Evolutionary conservation across 1,140 invertebrate species (phyloP).

Genomic region (Sitodiplosis mosellana): DNA sequence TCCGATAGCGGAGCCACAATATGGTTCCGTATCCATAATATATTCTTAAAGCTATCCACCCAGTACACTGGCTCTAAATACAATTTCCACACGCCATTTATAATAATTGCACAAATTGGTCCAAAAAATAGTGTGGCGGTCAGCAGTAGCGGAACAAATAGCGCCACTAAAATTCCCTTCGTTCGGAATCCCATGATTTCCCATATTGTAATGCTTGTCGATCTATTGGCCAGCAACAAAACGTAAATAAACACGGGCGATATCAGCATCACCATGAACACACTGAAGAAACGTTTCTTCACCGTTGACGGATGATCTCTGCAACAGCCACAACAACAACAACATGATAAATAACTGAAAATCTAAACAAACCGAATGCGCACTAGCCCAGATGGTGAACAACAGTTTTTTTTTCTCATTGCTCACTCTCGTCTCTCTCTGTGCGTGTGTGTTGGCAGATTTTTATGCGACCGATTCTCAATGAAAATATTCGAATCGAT

Average conservation of each 20-base stretch:
- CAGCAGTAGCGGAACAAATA: conserved; percentile 53
- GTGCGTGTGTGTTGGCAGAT: not conserved
- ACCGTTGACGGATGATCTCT: conserved; percentile 79
- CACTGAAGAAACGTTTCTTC: conserved; percentile 71
- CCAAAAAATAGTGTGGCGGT: conserved; percentile 75
- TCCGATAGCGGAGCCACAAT: conserved; percentile 84
- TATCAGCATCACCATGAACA: conserved; percentile 57
- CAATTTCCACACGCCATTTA: conserved; percentile 45
- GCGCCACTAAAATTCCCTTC: conserved; percentile 51
- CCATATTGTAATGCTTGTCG: conserved; percentile 41
- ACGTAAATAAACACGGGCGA: conserved; percentile 58
- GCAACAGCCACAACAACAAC: conserved; percentile 18
- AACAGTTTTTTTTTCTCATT: too few relatives aligned
- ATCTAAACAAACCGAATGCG: not conserved
- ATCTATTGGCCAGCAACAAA: conserved; percentile 37
- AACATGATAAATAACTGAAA: not conserved
- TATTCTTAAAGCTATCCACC: conserved; percentile 45
- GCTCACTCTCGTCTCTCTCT: too few relatives aligned
- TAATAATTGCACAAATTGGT: conserved; percentile 51
- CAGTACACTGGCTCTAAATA: conserved; percentile 61
- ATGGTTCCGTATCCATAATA: conserved; percentile 76
- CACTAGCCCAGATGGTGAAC: not conserved
- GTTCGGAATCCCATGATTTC: conserved; percentile 58
- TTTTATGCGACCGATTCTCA: not conserved
- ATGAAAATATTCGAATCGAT: not conserved